Conservation (phyloP, 1,140 invertebrate species). For the Bursaphelenchus mucronatus region DNA sequence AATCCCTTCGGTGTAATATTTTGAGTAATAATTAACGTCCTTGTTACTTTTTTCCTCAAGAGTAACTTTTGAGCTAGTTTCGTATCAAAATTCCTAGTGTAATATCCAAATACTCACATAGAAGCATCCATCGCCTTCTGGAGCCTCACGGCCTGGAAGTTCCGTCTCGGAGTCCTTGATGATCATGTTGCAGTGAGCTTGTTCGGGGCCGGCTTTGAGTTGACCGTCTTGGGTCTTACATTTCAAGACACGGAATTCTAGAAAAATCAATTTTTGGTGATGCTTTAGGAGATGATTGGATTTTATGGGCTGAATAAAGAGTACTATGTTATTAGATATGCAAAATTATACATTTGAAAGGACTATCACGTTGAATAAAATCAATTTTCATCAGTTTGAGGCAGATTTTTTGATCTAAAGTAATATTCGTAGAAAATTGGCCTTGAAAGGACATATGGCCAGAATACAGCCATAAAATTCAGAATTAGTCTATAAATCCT, state of each 20-base stretch:
- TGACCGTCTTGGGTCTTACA: slow-evolving; percentile 56
- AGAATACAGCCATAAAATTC: too few species aligned
- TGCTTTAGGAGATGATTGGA: background rate
- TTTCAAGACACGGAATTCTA: slow-evolving; percentile 59
- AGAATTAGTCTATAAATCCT: background rate
- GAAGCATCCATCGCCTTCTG: slow-evolving; percentile 60
- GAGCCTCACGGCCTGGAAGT: slow-evolving; percentile 51
- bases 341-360: too few species aligned
- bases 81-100: slow-evolving; percentile 15
- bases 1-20: background rate
- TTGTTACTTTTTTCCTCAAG: background rate
- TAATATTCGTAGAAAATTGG: too few species aligned
- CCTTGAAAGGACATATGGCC: too few species aligned
- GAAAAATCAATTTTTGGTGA: slow-evolving; percentile 13
- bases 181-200: slow-evolving; percentile 55
- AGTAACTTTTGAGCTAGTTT: background rate
- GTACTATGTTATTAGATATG: too few species aligned
- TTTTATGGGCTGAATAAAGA: background rate
- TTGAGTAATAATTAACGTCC: background rate
- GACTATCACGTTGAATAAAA: too few species aligned
- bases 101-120: slow-evolving; percentile 15
- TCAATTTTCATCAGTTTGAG: too few species aligned
- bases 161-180: slow-evolving; percentile 54
- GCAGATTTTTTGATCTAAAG: too few species aligned
- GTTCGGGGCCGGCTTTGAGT: slow-evolving; percentile 50